Evolutionary conservation across 2,888 invertebrate genomes (phyloP).

Genomic region (Drosophila rubida): DNA sequence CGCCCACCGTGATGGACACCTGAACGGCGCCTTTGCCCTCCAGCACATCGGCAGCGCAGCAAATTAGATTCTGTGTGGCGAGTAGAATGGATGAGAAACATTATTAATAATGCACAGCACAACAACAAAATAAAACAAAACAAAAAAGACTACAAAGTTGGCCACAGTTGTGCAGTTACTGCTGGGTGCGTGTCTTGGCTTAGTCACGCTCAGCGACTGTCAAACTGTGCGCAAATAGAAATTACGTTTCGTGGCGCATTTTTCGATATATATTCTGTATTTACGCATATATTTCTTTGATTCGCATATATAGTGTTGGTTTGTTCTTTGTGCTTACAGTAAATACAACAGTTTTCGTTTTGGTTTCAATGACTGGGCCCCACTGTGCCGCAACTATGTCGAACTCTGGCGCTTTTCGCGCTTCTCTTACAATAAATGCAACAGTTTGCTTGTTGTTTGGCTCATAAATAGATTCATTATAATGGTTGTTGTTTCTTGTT

Average conservation of each 20-base stretch:
- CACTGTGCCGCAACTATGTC: conserved; percentile 7
- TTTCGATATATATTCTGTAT: conserved; percentile 31
- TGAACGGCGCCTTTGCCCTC: conserved; percentile 95
- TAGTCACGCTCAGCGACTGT: not conserved
- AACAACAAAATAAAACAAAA: not conserved
- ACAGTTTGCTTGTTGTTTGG: conserved; percentile 50
- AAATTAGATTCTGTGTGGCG: conserved; percentile 90
- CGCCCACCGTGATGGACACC: conserved; percentile 94
- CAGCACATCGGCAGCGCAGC: conserved; percentile 96
- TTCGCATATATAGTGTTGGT: conserved; percentile 39
- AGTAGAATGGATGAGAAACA: conserved; percentile 21
- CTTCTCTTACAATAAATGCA: conserved; percentile 50
- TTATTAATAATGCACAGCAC: conserved; percentile 29
- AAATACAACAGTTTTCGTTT: conserved; percentile 63
- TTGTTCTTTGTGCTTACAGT: conserved; percentile 58
- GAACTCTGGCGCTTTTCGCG: conserved; percentile 2
- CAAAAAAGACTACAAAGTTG: conserved; percentile 7
- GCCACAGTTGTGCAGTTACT: conserved; percentile 14
- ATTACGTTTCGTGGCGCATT: conserved; percentile 8
- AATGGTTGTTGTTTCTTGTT: not conserved
- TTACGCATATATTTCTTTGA: conserved; percentile 57
- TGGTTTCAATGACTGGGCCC: conserved; percentile 30
- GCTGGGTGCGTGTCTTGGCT: conserved; percentile 38
- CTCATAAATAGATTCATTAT: conserved; percentile 38
- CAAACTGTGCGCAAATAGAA: conserved; percentile 42